Evolutionary conservation across 2,797 vertebrate genomes (phyloP), one percentile per base, ranked within the genome.

Genomic region (Prunella strophiata): DNA sequence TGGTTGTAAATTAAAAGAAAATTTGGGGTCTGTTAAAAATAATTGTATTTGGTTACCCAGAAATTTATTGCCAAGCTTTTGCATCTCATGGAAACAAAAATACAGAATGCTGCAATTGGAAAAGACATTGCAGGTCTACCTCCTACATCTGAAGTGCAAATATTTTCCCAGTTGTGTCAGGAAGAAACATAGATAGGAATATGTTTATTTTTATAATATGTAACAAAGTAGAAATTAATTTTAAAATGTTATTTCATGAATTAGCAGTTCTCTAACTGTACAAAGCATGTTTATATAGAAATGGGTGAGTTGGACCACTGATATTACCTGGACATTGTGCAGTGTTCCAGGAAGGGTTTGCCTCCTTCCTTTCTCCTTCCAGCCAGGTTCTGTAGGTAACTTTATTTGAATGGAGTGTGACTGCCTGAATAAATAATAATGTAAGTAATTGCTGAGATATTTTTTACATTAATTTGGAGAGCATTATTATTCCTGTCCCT

Each of bases 401-500:
- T 1, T 30, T 4, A 29, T 54, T 52, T 54, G 50, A 20, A 48
- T 42, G 29, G 62, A 63, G 7, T 15, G 15, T 18, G 27, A n/a
- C 30, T 62, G 54, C 29, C 11, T 76, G 54, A 65, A 40, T 20
- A 77, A 82, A 82, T 77, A 32, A 76, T 91, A 38, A 79, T 78
- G 74, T 50, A 34, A 34, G 51, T 93, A 54, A 40, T 85, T 85
- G 25, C 30, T 82, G 67, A 79, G 84, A 30, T 92, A 52, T 77
- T 90, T 90, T 82, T 83, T 72, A 63, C 27, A 13, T 68, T 81
- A 54, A 74, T 86, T 85, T 92, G 63, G 63, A 72, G 70, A 77
- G 26, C 86, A 2, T 58, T 85, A 84, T 90, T 96, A 93, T 71
- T 76, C 26, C 62, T 91, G 72, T 72, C 62, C 72, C 74, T 95